These are phyloP conservation scores for Amazonetta brasiliensis DNA, from an alignment of 2,797 vertebrate species.

Conservation along the genomic window DNA sequence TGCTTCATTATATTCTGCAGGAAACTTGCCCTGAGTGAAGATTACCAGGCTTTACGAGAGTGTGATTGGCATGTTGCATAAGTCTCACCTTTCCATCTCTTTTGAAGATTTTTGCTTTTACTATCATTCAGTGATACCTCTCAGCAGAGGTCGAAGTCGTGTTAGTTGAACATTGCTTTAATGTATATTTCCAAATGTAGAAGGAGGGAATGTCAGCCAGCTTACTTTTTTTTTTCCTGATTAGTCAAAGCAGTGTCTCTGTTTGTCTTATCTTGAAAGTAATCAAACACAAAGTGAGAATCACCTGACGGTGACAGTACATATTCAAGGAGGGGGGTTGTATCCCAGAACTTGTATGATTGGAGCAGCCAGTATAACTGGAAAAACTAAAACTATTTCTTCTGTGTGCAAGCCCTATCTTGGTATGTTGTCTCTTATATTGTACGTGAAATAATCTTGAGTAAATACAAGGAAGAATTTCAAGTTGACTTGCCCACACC, in stretches of 20 bases:
- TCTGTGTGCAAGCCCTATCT: constrained; percentile 29
- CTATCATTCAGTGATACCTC: rapidly evolving
- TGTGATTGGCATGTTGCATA: neutral
- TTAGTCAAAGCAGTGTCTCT: neutral
- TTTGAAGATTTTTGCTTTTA: neutral
- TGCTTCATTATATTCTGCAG: neutral
- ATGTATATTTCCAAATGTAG: neutral
- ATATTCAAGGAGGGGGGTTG: neutral
- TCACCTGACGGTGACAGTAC: neutral
- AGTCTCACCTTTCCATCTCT: neutral
- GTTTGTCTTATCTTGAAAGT: constrained; percentile 1
- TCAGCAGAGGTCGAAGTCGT: neutral
- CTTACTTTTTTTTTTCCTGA: neutral
- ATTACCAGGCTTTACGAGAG: neutral
- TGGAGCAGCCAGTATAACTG: constrained; percentile 55
- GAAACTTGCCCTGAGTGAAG: neutral
- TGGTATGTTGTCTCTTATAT: constrained; percentile 27
- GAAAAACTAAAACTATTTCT: constrained; percentile 48
- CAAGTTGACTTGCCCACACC: neutral
- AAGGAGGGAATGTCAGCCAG: neutral
- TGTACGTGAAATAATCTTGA: constrained; percentile 2
- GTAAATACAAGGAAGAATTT: constrained; percentile 44
- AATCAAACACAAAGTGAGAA: neutral
- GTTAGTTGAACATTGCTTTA: neutral
- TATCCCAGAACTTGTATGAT: constrained; percentile 17